Conservation (phyloP, 2,888 invertebrate species). For the Scaptomyza caliginosa region DNA sequence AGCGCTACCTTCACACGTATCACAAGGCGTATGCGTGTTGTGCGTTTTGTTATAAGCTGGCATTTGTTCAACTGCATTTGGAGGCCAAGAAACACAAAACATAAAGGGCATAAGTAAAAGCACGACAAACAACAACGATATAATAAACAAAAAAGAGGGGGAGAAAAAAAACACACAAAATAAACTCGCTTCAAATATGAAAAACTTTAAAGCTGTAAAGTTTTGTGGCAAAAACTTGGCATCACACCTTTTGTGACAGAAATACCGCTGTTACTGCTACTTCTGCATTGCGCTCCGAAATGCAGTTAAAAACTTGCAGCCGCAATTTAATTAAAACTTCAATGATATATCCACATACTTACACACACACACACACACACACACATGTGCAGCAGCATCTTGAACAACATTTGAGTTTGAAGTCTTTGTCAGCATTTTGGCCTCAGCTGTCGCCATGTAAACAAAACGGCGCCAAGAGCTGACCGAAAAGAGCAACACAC, state of each 20-base stretch:
- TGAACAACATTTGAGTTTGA: slow-evolving; percentile 27
- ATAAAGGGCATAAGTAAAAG: neutral
- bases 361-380: slow-evolving; percentile 7
- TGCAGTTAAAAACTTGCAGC: slow-evolving; percentile 77
- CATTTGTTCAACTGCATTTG: slow-evolving; percentile 46
- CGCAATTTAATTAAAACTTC: slow-evolving; percentile 78
- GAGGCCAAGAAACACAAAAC: neutral
- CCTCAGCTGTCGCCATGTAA: slow-evolving; percentile 70
- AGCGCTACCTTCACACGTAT: slow-evolving; percentile 17
- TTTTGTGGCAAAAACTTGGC: slow-evolving; percentile 55
- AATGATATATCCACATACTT: slow-evolving; percentile 46
- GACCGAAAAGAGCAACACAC: slow-evolving; percentile 59
- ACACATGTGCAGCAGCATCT: slow-evolving; percentile 8
- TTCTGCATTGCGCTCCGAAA: slow-evolving; percentile 34
- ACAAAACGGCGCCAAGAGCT: slow-evolving; percentile 55
- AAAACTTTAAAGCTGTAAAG: slow-evolving; percentile 63
- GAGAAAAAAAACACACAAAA: slow-evolving; percentile 9
- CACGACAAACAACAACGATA: neutral
- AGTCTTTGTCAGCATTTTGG: slow-evolving; percentile 14
- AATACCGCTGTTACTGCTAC: no score
- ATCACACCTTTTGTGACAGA: slow-evolving; percentile 58
- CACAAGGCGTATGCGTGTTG: slow-evolving; percentile 24
- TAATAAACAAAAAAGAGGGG: slow-evolving; percentile 8
- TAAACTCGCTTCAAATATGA: slow-evolving; percentile 53
- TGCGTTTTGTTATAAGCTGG: slow-evolving; percentile 5